Evolutionary conservation across 1,140 invertebrate genomes (phyloP), one percentile per base, ranked within the genome.

Genomic region (Chionoecetes opilio): DNA sequence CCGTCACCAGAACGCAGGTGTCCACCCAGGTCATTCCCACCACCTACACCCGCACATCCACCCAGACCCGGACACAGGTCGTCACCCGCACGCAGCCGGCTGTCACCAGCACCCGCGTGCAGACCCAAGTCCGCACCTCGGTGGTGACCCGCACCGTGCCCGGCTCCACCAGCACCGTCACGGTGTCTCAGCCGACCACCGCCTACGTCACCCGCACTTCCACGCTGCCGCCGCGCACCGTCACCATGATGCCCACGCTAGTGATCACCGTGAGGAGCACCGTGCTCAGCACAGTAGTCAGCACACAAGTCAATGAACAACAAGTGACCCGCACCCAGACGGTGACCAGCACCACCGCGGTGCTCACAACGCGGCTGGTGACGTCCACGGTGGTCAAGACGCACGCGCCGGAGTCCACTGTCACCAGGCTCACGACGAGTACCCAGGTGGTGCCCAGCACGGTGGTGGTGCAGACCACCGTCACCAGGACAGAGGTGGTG

Each of bases 231-330:
- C 90, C n/a, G 53, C 29, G 26, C 31, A 92, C 90, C 84, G 85
- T 85, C 6, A 95, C 94, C 17, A 84, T 95, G 3, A 53, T 95
- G 90, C 31, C 38, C 31, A 95, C 94, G 8, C 32, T 75, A 6
- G 34, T 92, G 14, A 92, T 82, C 84, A 95, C 94, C 29, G 84
- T 95, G 9, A 95, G 94, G 46, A 95, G 94, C 90, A 95, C 94
- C 32, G 84, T 95, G 1, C 29, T 95, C 29, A 92, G 29, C 94
- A 95, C 94, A 14, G 29, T 95, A 6, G 85, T 92, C 35, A 95
- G 85, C 53, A 95, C 90, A 2, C 29, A 14, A n/a, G 21, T 95
- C 6, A 26, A 14, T 21, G 87, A 82, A 21, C 31, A 92, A 21
- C 17, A n/a, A 29, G 46, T 92, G 46, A 92, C 90, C n/a, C 82